Base-by-base conservation (phyloP, 2,113 vertebrate genomes). In the Erinaceus europaeus region DNA sequence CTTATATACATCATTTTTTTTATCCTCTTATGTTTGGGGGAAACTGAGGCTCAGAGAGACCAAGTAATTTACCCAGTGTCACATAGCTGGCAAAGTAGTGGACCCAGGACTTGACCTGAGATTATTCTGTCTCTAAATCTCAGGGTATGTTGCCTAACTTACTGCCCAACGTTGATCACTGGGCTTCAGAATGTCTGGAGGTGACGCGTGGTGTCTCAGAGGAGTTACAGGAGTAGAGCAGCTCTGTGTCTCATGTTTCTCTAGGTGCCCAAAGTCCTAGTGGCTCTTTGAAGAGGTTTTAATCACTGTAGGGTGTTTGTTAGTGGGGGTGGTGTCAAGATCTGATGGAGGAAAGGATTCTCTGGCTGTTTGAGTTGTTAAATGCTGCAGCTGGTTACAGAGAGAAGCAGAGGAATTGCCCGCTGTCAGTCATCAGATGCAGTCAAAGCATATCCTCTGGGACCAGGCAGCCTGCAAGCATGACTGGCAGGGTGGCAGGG, bases 241-340 rank as follows among this genome's bases (percentile, higher is more conserved):
- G 62, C 14, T 34, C 55, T 36, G 32, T 74, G 52, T 10, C 29
- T 85, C 52, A 40, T 2, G 9, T 11, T 85, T 68, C 55, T 79
- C n/a, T 73, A 21, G 50, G 62, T 12, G 2, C 13, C n/a, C 65
- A 52, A 59, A 78, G 34, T 79, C 85, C 52, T 36, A 50, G 57
- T 7, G n/a, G 42, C 77, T 87, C 65, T 93, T 89, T 76, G 50
- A 21, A 76, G 87, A 62, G 57, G 81, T 68, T 90, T 86, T 84
- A 92, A 79, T 53, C 23, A 9, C 9, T 61, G 48, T 38, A 72
- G 59, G 9, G 55, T 4, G 7, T 57, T 17, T 17, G 52, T 18
- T 11, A 8, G 15, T 62, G 9, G 17, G 53, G 27, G 21, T 4
- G 9, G 48, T n/a, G 18, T 90, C 50, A 71, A 86, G 62, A 52